Conservation (phyloP, 2,888 invertebrate species). For the Sthenelais limicola region DNA sequence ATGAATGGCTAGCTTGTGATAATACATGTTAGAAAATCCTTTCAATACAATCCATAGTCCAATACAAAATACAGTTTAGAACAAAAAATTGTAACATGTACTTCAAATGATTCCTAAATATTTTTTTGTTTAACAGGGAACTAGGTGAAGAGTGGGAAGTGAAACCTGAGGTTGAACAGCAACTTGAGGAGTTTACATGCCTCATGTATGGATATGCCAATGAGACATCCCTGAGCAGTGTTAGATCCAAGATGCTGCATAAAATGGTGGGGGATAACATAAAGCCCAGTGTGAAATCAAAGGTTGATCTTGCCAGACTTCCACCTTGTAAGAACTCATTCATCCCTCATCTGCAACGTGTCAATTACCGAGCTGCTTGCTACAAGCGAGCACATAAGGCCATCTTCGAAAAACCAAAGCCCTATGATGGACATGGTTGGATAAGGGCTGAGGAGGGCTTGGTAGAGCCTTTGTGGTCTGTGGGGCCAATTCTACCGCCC, state of each 20-base stretch:
- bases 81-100: too few species aligned
- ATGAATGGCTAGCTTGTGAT: too few species aligned
- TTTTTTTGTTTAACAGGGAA: too few species aligned
- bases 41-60: too few species aligned
- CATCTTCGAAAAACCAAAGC: conserved; percentile 28
- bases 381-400: conserved; percentile 15
- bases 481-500: conserved; percentile 18
- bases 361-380: conserved; percentile 38
- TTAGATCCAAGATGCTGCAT: conserved; percentile 28
- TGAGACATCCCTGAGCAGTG: conserved; percentile 30
- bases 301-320: conserved; percentile 46
- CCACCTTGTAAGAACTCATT: conserved; percentile 36
- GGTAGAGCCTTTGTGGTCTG: conserved; percentile 35
- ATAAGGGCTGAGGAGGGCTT: conserved; percentile 8
- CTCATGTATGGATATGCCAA: conserved; percentile 38
- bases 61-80: too few species aligned
- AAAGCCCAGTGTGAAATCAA: conserved; percentile 42
- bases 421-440: conserved; percentile 23
- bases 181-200: conserved; percentile 22
- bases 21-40: too few species aligned
- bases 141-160: not conserved
- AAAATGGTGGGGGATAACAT: conserved; percentile 47
- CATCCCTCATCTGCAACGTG: conserved; percentile 37
- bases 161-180: not conserved
- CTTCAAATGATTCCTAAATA: too few species aligned